Evolutionary conservation across 2,888 invertebrate species (phyloP).

Genomic region (Diadegma fenestrale): DNA sequence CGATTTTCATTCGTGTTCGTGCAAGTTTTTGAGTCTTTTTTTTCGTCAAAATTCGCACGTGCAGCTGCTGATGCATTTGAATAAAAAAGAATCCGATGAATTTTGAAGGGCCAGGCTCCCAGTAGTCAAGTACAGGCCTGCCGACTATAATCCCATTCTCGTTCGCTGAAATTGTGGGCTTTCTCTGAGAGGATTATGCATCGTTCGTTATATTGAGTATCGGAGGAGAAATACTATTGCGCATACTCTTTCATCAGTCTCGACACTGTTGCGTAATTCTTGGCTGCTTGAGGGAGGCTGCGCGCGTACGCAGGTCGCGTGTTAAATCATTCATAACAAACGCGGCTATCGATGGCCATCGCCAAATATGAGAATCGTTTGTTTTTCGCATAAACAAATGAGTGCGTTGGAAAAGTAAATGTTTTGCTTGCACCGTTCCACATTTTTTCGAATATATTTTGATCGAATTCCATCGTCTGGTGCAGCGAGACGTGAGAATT

Average conservation of each 20-base stretch:
- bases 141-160: constrained; percentile 78
- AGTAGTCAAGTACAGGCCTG: constrained; percentile 40
- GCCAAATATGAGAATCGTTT: constrained; percentile 2
- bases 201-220: constrained; percentile 74
- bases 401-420: neutral
- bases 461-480: neutral
- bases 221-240: constrained; percentile 39
- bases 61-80: too few relatives aligned
- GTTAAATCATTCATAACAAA: constrained; percentile 60
- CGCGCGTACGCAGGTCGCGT: constrained; percentile 44
- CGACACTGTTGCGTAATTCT: constrained; percentile 50
- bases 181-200: constrained; percentile 81
- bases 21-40: too few relatives aligned
- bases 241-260: constrained; percentile 22
- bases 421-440: neutral
- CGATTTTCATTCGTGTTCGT: too few relatives aligned
- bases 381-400: neutral
- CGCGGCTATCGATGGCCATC: neutral
- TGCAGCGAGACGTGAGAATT: neutral
- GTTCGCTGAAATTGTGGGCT: constrained; percentile 76
- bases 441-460: too few relatives aligned
- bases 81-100: neutral
- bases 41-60: neutral
- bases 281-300: constrained; percentile 52
- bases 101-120: neutral